Conservation (phyloP, 1,140 invertebrate species). For the fruit fly (Drosophila melanogaster) region DNA sequence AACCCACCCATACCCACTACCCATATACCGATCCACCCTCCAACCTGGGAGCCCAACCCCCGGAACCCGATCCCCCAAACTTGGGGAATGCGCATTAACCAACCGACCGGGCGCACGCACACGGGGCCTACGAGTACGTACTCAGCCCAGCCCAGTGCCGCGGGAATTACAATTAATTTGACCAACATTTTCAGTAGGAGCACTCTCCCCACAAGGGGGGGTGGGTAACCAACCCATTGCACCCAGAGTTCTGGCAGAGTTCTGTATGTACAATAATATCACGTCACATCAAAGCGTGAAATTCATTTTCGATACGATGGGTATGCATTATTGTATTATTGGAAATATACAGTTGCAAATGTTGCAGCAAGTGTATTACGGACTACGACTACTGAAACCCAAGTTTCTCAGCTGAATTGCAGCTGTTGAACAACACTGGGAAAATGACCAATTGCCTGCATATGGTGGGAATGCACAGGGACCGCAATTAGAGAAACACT, state of each 20-base stretch:
- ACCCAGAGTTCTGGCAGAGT: neutral
- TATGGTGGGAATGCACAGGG: too few relatives aligned
- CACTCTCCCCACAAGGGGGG: neutral
- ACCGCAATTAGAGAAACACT: slow-evolving; percentile 3
- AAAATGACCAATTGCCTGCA: too few relatives aligned
- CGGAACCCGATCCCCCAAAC: neutral
- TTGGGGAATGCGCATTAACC: slow-evolving; percentile 8
- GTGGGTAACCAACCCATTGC: neutral
- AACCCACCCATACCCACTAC: neutral
- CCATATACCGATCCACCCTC: neutral
- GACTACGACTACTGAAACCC: neutral
- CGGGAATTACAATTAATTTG: slow-evolving; percentile 47
- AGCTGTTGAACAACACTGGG: neutral
- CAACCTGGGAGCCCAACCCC: neutral
- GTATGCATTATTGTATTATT: too few relatives aligned
- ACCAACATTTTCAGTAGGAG: slow-evolving; percentile 12
- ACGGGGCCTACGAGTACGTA: neutral
- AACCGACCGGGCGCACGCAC: slow-evolving; percentile 14
- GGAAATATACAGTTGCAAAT: neutral
- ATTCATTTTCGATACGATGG: too few relatives aligned
- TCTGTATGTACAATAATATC: neutral
- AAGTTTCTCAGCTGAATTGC: neutral
- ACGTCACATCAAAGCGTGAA: neutral
- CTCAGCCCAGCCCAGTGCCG: slow-evolving; percentile 13
- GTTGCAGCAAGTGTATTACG: neutral